A percentile compares a stretch with the other conserved stretches of the same genome.
These are phyloP conservation scores for Acrobasis consociella DNA, from an alignment of 2,888 invertebrate species.

Conservation along the genomic window DNA sequence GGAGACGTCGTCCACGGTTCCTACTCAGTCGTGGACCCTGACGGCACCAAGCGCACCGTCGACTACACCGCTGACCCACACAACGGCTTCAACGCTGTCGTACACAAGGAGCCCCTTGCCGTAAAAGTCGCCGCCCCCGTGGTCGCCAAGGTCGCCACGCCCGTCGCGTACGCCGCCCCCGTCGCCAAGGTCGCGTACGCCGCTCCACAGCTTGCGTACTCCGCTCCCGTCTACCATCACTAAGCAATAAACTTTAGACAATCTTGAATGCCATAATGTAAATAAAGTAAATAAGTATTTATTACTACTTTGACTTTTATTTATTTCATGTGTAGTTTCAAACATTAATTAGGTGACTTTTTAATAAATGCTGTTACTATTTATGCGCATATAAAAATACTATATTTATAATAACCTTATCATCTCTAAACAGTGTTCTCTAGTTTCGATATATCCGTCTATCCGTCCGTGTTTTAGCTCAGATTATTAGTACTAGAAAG, in stretches of 20 bases:
- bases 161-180: conserved; percentile 36
- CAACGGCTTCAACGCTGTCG: conserved; percentile 79
- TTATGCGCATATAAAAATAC: too few relatives aligned
- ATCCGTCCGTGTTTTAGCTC: too few relatives aligned
- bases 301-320: conserved; percentile 1
- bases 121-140: conserved; percentile 46
- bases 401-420: too few relatives aligned
- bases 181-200: conserved; percentile 34
- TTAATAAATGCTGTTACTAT: too few relatives aligned
- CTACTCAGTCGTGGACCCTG: conserved; percentile 75
- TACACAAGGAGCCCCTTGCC: conserved; percentile 67
- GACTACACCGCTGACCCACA: conserved; percentile 78
- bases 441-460: too few relatives aligned
- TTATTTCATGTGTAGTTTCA: neutral
- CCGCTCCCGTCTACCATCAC: conserved; percentile 52
- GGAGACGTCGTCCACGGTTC: conserved; percentile 78
- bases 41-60: conserved; percentile 75
- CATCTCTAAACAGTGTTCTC: too few relatives aligned
- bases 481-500: too few relatives aligned
- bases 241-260: conserved; percentile 34
- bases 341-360: too few relatives aligned
- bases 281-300: conserved; percentile 45
- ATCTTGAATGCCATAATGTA: conserved; percentile 48
- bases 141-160: conserved; percentile 41
- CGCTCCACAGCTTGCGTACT: conserved; percentile 38